Percentiles rank a stretch among this genome's conserved stretches.
Conservation (phyloP, 2,888 invertebrate genomes). For the Troglohyphantes excavatus region DNA sequence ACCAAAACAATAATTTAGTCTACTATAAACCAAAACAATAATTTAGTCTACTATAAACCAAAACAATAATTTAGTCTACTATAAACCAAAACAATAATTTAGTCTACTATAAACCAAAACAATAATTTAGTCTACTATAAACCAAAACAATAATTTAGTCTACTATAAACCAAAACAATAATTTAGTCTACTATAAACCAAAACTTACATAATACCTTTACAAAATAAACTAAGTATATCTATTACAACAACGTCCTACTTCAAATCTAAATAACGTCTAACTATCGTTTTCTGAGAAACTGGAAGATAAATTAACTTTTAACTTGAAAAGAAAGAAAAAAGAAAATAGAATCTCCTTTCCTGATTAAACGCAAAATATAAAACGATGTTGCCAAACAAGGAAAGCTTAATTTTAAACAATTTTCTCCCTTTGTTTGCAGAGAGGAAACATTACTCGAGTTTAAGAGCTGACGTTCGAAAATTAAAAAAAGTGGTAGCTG, state of each 20-base stretch:
- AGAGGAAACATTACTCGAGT: neutral
- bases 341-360: neutral
- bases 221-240: neutral
- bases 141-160: too few species aligned
- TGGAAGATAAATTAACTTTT: constrained; percentile 33
- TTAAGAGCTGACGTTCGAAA: constrained; percentile 26
- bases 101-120: too few species aligned
- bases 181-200: too few species aligned
- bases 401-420: constrained; percentile 53
- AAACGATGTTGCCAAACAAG: constrained; percentile 50
- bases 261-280: neutral
- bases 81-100: too few species aligned
- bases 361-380: constrained; percentile 39
- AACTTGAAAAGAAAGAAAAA: neutral
- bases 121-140: too few species aligned
- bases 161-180: too few species aligned
- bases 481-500: constrained; percentile 48
- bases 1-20: too few species aligned
- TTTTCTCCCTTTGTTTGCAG: constrained; percentile 19
- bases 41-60: too few species aligned
- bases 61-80: too few species aligned
- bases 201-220: neutral
- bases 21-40: too few species aligned
- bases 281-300: neutral
- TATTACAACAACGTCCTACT: too few species aligned